Percentiles rank a stretch among this genome's conserved stretches.
phyloP scores from a whole-genome alignment of 2,113 vertebrate genomes.

The Propithecus coquereli region DNA sequence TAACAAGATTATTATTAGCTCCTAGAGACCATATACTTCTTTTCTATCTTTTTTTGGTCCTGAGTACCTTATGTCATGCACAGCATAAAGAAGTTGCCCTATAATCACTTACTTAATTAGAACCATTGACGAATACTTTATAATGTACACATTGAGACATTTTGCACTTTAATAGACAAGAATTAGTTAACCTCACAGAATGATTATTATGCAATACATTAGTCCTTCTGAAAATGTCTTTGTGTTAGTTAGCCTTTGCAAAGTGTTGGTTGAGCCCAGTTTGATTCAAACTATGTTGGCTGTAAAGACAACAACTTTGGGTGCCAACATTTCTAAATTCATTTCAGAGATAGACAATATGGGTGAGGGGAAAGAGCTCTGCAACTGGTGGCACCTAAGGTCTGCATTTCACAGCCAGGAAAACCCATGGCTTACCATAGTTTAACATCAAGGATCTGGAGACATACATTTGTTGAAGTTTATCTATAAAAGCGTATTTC shows the following conservation, averaged over 20 bases:
- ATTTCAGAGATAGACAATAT: neutral
- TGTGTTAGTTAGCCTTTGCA: slow-evolving; percentile 17
- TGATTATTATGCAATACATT: neutral
- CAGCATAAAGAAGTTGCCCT: neutral
- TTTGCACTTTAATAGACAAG: neutral
- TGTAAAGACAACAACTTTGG: neutral
- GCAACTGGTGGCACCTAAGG: neutral
- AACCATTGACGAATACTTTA: neutral
- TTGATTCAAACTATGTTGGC: neutral
- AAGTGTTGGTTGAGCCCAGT: neutral
- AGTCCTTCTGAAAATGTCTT: neutral
- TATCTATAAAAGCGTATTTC: neutral
- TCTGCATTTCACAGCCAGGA: neutral
- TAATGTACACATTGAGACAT: neutral
- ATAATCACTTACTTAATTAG: neutral
- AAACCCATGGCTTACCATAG: neutral
- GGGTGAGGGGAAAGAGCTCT: neutral
- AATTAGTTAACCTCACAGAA: neutral
- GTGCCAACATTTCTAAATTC: neutral
- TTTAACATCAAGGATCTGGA: neutral
- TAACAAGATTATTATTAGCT: neutral
- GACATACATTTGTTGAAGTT: neutral
- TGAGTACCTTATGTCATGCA: neutral
- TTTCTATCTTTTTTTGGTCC: neutral
- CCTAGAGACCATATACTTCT: neutral